Base-by-base conservation (phyloP, 1,140 invertebrate species). In the Coenobita brevimanus region DNA sequence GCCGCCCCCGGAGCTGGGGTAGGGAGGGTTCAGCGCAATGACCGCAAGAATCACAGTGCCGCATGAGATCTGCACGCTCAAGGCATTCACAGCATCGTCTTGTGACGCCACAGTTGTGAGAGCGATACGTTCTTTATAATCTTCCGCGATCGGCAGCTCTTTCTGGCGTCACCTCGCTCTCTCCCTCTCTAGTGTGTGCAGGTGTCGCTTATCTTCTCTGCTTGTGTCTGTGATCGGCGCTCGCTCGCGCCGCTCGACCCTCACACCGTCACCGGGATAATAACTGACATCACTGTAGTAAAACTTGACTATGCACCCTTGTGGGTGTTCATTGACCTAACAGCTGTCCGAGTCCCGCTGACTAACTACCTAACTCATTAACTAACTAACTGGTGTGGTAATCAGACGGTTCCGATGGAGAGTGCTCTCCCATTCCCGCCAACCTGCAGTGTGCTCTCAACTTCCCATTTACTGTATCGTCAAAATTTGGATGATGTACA, bases 21-120 rank as follows among this genome's bases (percentile, higher is more conserved):
- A 54, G 88, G 87, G 67, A 71, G 82, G 88, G 88, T 89, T 57
- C 88, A 89, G 82, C 82, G 88, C 88, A 89, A 89, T 89, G 88
- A 89, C 88, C 88, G 88, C 88, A 89, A 89, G 82, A 62, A 79
- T 89, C 88, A 84, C 88, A 89, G 88, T 84, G 88, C 88, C 88
- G 88, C 88, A 89, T 89, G 89, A 87, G 89, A 86, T 89, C 78
- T 87, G 84, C 84, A 87, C 89, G 82, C 89, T 89, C 89, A 89
- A 69, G 89, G 84, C 81, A 86, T 80, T 87, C 84, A 87, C 84
- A 87, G 84, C 84, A 87, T 87, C 84, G 84, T 46, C 54, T 87
- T 87, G 76, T 80, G 76, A 54, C 76, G 78, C 76, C 64, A 87
- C 62, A 67, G 54, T 43, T 71, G 78, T 87, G 75, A 36, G 57